Percentiles rank a stretch among this genome's conserved stretches.
phyloP scores from a whole-genome alignment of 2,797 vertebrate genomes.

The Pseudomugil gertrudae region DNA sequence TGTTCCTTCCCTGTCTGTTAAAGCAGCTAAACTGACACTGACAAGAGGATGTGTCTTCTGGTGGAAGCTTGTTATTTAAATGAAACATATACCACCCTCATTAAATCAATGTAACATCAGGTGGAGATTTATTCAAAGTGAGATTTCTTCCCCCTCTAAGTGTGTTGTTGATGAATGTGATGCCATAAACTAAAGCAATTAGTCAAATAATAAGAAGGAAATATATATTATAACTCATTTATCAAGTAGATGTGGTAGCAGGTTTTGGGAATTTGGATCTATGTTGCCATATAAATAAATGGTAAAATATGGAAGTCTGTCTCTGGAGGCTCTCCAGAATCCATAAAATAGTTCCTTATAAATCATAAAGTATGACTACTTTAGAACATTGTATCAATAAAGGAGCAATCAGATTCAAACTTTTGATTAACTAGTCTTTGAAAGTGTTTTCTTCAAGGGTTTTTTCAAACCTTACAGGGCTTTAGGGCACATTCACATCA shows the following conservation, averaged over 20 bases:
- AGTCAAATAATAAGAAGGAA: neutral
- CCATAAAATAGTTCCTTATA: neutral
- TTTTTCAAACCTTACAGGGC: no score
- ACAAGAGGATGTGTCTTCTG: constrained; percentile 3
- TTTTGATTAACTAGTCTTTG: no score
- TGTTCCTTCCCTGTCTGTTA: constrained; percentile 28
- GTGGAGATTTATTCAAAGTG: neutral
- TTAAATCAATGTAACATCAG: constrained; percentile 26
- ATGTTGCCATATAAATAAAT: neutral
- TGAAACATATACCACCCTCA: constrained; percentile 9
- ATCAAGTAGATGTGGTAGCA: neutral
- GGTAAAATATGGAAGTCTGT: neutral
- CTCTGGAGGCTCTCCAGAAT: neutral
- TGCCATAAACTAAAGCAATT: neutral
- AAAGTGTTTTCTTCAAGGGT: no score
- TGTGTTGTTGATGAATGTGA: no score
- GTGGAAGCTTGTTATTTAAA: constrained; percentile 13
- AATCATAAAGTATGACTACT: neutral
- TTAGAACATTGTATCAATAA: no score
- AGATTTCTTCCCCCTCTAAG: neutral
- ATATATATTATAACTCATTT: neutral
- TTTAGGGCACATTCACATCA: no score
- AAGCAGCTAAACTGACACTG: constrained; percentile 36
- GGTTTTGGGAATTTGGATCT: neutral
- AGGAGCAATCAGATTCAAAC: no score